These are phyloP conservation scores for Tragelaphus scriptus DNA, from an alignment of 2,113 vertebrate genomes.

Conservation along the genomic window DNA sequence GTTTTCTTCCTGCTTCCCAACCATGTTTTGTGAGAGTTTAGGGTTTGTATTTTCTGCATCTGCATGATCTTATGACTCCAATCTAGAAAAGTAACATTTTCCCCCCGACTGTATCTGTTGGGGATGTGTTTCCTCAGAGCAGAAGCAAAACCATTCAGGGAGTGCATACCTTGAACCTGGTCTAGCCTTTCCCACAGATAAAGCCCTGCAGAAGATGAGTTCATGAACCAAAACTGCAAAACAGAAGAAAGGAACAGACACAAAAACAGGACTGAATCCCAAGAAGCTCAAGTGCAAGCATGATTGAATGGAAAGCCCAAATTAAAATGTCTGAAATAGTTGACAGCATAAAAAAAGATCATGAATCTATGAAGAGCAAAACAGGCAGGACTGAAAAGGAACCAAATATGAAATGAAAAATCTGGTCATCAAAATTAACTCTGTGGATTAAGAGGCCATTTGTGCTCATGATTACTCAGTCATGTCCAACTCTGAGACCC, in stretches of 20 bases:
- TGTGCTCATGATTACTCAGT: background rate
- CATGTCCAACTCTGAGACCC: background rate
- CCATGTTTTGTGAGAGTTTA: background rate
- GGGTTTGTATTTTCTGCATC: background rate
- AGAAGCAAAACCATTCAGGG: background rate
- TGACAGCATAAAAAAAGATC: background rate
- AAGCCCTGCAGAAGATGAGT: background rate
- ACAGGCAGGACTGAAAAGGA: background rate
- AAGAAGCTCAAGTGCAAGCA: background rate
- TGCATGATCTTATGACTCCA: background rate
- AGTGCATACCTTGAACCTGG: background rate
- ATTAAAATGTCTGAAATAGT: background rate
- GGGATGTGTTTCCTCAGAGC: background rate
- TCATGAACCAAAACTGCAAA: background rate
- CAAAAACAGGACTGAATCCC: background rate
- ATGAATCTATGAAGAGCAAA: background rate
- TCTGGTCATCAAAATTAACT: background rate
- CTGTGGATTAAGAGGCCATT: background rate
- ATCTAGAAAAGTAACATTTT: background rate
- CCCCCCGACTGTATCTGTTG: background rate
- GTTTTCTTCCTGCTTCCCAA: background rate
- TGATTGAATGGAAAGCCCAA: background rate
- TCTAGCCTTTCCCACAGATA: background rate
- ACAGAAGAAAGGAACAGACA: background rate
- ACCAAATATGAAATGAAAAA: background rate